Evolutionary conservation across 2,797 vertebrate genomes (phyloP).

Genomic region (Gallirallus australis): DNA sequence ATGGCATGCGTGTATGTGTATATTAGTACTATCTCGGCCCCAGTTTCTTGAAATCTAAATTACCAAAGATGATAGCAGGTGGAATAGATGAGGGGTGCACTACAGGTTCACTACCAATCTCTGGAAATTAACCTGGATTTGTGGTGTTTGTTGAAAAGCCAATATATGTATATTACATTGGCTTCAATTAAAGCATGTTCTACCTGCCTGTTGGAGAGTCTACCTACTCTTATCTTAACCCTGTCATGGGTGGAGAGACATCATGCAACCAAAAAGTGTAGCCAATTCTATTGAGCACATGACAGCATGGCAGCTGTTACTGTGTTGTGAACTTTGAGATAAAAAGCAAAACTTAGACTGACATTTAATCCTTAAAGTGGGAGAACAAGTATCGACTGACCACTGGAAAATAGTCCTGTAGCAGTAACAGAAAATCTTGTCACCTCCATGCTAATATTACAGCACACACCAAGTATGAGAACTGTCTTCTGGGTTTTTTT

Average conservation of each 20-base stretch:
- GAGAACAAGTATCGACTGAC: not conserved
- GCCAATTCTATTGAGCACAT: not conserved
- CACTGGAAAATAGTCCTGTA: not conserved
- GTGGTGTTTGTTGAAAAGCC: not conserved
- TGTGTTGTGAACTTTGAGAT: not conserved
- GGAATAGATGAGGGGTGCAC: not conserved
- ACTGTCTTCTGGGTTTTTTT: not conserved
- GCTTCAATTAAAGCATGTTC: not conserved
- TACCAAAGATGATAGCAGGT: not conserved
- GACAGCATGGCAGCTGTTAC: not conserved
- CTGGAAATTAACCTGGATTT: not conserved
- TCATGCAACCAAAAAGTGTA: not conserved
- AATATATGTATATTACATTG: not conserved
- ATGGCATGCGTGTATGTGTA: too few species aligned
- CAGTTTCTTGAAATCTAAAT: not conserved
- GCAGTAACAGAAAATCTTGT: not conserved
- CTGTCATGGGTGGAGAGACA: not conserved
- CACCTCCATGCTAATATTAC: not conserved
- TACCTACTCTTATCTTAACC: not conserved
- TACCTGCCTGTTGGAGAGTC: not conserved
- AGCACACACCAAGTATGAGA: not conserved
- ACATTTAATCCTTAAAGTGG: not conserved
- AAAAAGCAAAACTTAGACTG: not conserved
- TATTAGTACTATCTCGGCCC: not conserved
- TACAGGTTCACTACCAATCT: not conserved